Percentiles rank a stretch among this genome's conserved stretches.
Evolutionary conservation across 2,888 invertebrate genomes (phyloP).

Genomic region (Sussaba pulchella): DNA sequence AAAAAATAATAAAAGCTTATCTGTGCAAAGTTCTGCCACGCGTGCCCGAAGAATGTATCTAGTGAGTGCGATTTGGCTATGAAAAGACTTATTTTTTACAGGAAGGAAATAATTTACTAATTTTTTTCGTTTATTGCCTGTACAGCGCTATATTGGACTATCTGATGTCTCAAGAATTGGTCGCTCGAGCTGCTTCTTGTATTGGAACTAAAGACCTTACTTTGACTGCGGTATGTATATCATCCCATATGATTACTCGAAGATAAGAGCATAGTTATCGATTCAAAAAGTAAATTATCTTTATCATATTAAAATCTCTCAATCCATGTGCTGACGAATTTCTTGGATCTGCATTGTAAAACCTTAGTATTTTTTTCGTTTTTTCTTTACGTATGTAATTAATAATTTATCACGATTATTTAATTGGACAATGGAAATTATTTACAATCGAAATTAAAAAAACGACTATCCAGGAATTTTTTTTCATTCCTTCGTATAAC

Average conservation of each 20-base stretch:
- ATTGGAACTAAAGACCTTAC: conserved; percentile 94
- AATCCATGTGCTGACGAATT: too few species aligned
- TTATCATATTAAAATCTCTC: too few species aligned
- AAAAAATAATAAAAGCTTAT: conserved; percentile 88
- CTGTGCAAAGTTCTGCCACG: conserved; percentile 89
- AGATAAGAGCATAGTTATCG: too few species aligned
- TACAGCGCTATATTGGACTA: conserved; percentile 87
- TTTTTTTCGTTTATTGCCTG: conserved; percentile 35
- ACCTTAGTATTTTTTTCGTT: too few species aligned
- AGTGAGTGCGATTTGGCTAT: conserved; percentile 80
- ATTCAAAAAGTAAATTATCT: too few species aligned
- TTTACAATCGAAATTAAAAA: neutral
- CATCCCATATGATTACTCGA: neutral
- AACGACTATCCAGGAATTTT: too few species aligned
- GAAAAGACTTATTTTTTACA: neutral
- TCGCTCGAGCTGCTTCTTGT: conserved; percentile 90
- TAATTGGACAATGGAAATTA: neutral
- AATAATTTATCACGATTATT: neutral
- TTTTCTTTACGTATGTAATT: too few species aligned
- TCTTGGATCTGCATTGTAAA: too few species aligned
- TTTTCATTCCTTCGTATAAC: too few species aligned
- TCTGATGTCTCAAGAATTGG: conserved; percentile 88
- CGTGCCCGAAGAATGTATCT: conserved; percentile 91
- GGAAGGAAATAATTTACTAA: neutral
- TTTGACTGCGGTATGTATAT: conserved; percentile 89